A percentile compares a stretch with the other conserved stretches of the same genome.
Evolutionary conservation across 2,113 vertebrate species (phyloP).

Genomic region (Tricholaema leucomelas): DNA sequence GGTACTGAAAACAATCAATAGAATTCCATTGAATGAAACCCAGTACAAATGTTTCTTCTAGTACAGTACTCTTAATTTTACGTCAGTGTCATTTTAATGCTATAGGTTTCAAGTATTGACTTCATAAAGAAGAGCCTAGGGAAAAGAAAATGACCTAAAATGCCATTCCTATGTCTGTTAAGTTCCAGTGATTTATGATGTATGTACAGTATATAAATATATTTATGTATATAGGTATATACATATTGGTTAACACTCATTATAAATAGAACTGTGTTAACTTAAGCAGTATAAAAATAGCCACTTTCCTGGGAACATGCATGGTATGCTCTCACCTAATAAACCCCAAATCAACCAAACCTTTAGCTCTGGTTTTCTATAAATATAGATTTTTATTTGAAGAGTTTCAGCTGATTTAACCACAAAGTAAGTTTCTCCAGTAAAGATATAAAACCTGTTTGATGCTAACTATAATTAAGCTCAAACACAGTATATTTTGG

Average conservation of each 20-base stretch:
- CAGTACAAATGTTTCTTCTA: constrained; percentile 18
- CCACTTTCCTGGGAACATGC: constrained; percentile 73
- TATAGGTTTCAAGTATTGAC: constrained; percentile 32
- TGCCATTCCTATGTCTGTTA: constrained; percentile 42
- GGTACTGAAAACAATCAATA: background rate
- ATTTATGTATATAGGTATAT: constrained; percentile 73
- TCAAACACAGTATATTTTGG: constrained; percentile 49
- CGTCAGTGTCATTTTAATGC: constrained; percentile 7
- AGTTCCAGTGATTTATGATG: constrained; percentile 31
- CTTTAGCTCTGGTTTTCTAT: constrained; percentile 57
- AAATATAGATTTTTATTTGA: constrained; percentile 73
- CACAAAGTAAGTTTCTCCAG: constrained; percentile 48
- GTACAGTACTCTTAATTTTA: constrained; percentile 1
- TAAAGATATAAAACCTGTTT: constrained; percentile 72
- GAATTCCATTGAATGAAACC: background rate
- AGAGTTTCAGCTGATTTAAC: constrained; percentile 59
- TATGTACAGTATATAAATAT: constrained; percentile 77
- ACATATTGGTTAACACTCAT: constrained; percentile 65
- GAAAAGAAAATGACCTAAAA: constrained; percentile 31
- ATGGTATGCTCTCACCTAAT: constrained; percentile 43
- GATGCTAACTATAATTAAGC: constrained; percentile 44
- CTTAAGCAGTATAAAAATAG: constrained; percentile 80
- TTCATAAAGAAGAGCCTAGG: constrained; percentile 62
- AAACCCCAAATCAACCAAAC: constrained; percentile 59
- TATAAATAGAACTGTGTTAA: constrained; percentile 75